These are phyloP conservation scores for Eupsilia transversa DNA, from an alignment of 2,888 invertebrate genomes.

Conservation along the genomic window DNA sequence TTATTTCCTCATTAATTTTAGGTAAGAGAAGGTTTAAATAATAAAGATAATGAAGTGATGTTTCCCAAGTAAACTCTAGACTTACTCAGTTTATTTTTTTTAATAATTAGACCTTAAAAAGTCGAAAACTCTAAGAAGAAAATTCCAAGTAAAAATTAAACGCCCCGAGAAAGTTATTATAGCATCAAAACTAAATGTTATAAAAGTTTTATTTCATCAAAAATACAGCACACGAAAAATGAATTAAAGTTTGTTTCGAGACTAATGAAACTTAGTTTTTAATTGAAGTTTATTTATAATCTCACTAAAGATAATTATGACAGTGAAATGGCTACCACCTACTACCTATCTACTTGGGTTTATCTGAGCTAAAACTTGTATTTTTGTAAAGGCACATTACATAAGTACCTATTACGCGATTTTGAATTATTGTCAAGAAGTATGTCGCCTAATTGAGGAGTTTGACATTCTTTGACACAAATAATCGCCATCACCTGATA, in stretches of 20 bases:
- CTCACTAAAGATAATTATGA: background rate
- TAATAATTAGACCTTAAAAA: background rate
- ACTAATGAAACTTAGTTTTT: conserved; percentile 9
- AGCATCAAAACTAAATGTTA: conserved; percentile 12
- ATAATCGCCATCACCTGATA: conserved; percentile 34
- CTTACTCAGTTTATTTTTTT: background rate
- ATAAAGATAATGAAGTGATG: conserved; percentile 15
- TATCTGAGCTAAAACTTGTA: background rate
- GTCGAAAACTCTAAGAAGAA: background rate
- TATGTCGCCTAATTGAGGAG: background rate
- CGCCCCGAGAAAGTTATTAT: conserved; percentile 3
- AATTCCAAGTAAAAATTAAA: background rate
- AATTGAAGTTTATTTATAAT: background rate
- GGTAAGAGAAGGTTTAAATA: background rate
- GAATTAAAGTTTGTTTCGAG: conserved; percentile 9
- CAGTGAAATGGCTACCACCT: background rate
- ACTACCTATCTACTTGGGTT: background rate
- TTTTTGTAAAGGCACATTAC: background rate
- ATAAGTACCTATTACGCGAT: background rate
- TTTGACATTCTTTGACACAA: background rate
- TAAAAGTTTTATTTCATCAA: conserved; percentile 9
- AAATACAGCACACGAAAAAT: conserved; percentile 18
- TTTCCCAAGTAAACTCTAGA: background rate
- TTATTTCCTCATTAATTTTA: background rate
- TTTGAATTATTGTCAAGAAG: background rate